Evolutionary conservation across 2,888 invertebrate genomes (phyloP).

Genomic region (Lymantria monacha): DNA sequence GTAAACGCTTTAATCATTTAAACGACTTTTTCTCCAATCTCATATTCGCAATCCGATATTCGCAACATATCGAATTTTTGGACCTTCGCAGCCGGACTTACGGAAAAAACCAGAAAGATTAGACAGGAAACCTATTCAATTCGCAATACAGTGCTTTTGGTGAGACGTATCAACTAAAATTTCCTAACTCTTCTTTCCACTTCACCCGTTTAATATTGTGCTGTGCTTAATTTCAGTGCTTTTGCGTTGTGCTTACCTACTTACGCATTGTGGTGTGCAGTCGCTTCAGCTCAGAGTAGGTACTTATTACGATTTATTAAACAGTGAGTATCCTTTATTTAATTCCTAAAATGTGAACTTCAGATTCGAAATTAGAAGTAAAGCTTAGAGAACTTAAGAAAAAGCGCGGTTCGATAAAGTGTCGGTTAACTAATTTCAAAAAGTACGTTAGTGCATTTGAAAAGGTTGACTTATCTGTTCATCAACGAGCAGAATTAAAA

Average conservation of each 20-base stretch:
- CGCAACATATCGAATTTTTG: neutral
- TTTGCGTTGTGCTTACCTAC: neutral
- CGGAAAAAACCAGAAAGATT: neutral
- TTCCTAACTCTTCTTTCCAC: neutral
- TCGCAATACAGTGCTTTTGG: neutral
- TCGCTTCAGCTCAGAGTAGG: neutral
- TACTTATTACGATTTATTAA: neutral
- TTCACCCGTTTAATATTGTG: neutral
- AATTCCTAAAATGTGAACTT: neutral
- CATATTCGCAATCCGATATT: neutral
- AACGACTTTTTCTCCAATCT: neutral
- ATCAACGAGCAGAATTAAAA: neutral
- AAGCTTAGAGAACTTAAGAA: neutral
- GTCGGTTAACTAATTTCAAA: neutral
- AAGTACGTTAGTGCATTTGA: neutral
- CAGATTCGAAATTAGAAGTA: neutral
- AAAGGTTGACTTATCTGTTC: neutral
- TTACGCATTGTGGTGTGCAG: neutral
- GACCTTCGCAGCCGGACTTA: neutral
- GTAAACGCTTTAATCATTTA: neutral
- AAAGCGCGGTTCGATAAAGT: neutral
- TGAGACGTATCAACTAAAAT: neutral
- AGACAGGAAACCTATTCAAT: neutral
- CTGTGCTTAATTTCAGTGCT: neutral
- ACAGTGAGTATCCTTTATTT: neutral